phyloP scores from a whole-genome alignment of 2,888 invertebrate genomes.

The Phoenoteleia sp. region DNA sequence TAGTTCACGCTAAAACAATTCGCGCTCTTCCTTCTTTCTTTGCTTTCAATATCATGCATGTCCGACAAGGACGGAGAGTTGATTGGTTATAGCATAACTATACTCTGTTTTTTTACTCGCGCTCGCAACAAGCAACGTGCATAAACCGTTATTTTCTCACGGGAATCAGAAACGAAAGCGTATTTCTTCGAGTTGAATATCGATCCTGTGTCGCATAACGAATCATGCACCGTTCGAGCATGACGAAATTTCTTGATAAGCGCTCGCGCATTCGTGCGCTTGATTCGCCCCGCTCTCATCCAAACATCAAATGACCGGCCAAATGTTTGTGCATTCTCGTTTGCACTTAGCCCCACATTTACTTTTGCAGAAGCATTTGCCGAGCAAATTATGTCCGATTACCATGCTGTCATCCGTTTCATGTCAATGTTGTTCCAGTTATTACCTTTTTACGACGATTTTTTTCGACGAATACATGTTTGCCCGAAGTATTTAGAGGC shows the following conservation, averaged over 20 bases:
- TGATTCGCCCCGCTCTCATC: constrained; percentile 37
- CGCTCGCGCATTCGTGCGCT: constrained; percentile 22
- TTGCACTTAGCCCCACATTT: constrained; percentile 46
- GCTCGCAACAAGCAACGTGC: not conserved
- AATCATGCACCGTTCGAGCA: constrained; percentile 31
- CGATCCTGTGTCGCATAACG: constrained; percentile 11
- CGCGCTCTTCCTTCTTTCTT: no score
- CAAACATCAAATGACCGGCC: constrained; percentile 56
- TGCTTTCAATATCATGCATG: no score
- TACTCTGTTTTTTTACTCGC: no score
- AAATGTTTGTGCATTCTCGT: constrained; percentile 51
- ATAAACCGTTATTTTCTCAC: constrained; percentile 19
- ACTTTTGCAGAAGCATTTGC: no score
- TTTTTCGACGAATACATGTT: not conserved
- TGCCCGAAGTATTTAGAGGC: not conserved
- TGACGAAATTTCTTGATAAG: constrained; percentile 46
- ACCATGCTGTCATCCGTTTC: constrained; percentile 13
- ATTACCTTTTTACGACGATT: constrained; percentile 19
- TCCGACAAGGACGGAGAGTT: no score
- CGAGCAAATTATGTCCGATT: constrained; percentile 51
- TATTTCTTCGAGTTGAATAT: constrained; percentile 29
- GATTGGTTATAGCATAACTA: not conserved
- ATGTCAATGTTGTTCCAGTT: constrained; percentile 43
- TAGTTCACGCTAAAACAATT: no score
- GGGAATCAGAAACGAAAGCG: not conserved